Conservation (phyloP, 1,140 invertebrate genomes). For the Phenacoccus solenopsis region DNA sequence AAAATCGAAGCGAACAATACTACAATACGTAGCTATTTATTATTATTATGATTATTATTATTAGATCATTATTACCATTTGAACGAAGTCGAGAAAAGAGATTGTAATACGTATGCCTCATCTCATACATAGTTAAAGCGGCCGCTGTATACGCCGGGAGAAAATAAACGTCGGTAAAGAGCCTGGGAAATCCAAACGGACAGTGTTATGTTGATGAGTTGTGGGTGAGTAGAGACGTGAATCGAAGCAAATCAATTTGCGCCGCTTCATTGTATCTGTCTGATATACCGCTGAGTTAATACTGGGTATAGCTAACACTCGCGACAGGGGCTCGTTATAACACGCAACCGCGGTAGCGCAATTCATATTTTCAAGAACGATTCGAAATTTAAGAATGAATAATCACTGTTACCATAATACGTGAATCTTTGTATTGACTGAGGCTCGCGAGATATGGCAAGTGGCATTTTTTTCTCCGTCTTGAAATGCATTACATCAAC, state of each 20-base stretch:
- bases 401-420: neutral
- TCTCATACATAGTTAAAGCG: neutral
- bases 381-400: neutral
- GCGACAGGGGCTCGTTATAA: too few relatives aligned
- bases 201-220: neutral
- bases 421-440: too few relatives aligned
- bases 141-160: too few relatives aligned
- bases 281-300: neutral
- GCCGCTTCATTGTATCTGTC: neutral
- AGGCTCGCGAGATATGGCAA: too few relatives aligned
- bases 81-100: too few relatives aligned
- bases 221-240: neutral
- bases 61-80: neutral
- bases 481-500: too few relatives aligned
- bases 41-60: constrained; percentile 4
- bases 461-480: too few relatives aligned
- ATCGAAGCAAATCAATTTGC: constrained; percentile 1
- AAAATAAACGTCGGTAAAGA: neutral
- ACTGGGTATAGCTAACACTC: too few relatives aligned
- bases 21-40: too few relatives aligned
- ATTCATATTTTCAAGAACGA: neutral
- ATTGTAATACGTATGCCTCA: neutral
- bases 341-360: neutral
- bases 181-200: neutral
- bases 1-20: too few relatives aligned